phyloP scores from a whole-genome alignment of 2,113 vertebrate species.

The Anguilla japonica region DNA sequence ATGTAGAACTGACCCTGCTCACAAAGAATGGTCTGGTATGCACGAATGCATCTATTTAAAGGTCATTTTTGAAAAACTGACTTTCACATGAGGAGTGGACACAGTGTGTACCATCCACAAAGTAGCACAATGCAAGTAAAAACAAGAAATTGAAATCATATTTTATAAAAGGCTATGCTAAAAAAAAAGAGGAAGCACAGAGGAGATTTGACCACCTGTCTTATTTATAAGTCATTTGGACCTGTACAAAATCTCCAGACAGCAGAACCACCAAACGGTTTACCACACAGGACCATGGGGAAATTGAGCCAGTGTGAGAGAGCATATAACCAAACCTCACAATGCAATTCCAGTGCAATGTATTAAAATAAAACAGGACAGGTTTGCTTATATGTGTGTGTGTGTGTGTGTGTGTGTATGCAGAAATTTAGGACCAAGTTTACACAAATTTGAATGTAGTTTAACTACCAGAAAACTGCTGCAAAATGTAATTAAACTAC shows the following conservation, averaged over 20 bases:
- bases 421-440: no score
- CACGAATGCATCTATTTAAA: not conserved
- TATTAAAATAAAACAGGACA: not conserved
- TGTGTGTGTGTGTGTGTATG: no score
- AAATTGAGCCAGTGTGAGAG: not conserved
- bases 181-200: not conserved
- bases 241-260: not conserved
- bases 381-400: no score
- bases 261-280: not conserved
- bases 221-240: no score
- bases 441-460: no score
- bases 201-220: no score
- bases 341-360: not conserved
- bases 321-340: not conserved
- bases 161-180: not conserved
- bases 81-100: not conserved
- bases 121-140: not conserved
- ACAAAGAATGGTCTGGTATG: not conserved
- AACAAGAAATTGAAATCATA: not conserved
- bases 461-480: no score
- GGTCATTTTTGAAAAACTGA: not conserved
- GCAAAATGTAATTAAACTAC: no score
- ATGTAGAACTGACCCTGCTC: constrained; percentile 4
- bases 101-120: not conserved
- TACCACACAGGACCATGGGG: not conserved